Conservation (phyloP, 2,113 vertebrate species). For the Stictonetta naevosa region DNA sequence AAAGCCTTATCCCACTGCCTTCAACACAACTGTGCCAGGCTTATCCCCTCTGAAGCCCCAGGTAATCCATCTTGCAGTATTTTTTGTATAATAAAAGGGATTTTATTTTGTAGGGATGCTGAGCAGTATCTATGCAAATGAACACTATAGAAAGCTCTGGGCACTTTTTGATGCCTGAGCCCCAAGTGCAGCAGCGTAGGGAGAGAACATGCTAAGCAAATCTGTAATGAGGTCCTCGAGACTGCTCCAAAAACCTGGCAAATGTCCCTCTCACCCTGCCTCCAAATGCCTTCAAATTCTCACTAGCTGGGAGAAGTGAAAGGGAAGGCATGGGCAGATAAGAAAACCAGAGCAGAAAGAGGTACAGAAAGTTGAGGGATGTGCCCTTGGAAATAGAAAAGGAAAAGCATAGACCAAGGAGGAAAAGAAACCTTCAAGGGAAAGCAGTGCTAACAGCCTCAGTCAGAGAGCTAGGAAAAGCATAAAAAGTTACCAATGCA, state of each 20-base stretch:
- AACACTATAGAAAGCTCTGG: not conserved
- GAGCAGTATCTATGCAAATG: not conserved
- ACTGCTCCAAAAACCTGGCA: not conserved
- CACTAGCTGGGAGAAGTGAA: not conserved
- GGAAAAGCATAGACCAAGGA: not conserved
- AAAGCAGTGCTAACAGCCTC: not conserved
- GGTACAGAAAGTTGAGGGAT: not conserved
- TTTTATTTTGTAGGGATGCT: not conserved
- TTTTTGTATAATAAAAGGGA: not conserved
- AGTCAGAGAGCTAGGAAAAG: not conserved
- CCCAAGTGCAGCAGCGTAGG: not conserved
- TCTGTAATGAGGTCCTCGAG: not conserved
- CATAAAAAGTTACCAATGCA: not conserved
- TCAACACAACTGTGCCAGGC: not conserved
- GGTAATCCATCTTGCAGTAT: not conserved
- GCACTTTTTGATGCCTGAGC: not conserved
- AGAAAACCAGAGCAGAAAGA: not conserved
- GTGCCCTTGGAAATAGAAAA: not conserved
- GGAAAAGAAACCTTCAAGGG: not conserved
- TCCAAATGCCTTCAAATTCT: not conserved
- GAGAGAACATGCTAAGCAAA: not conserved
- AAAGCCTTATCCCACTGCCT: not conserved
- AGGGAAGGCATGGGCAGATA: not conserved
- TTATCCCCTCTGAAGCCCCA: not conserved
- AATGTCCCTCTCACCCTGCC: not conserved